Percentiles rank a stretch among this genome's conserved stretches.
Conservation (phyloP, 2,888 invertebrate species). For the Microchrysa polita region DNA sequence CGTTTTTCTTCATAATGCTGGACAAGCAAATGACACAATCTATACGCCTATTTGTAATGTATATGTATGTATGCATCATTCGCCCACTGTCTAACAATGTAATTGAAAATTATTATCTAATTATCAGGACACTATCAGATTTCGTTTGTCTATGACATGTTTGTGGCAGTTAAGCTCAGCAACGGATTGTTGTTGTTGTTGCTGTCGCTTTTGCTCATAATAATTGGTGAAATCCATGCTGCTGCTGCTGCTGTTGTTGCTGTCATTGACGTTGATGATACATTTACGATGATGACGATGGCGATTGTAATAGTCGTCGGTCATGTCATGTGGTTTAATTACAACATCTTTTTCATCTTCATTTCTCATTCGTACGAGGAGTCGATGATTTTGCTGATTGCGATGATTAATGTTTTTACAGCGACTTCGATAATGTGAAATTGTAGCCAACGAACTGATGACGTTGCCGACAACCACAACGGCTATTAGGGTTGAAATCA, state of each 20-base stretch:
- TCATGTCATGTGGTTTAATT: constrained; percentile 35
- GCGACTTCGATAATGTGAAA: constrained; percentile 21
- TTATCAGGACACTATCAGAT: constrained; percentile 14
- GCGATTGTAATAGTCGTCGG: not conserved
- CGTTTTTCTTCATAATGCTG: constrained; percentile 3
- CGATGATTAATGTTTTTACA: constrained; percentile 49
- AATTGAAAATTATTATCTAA: not conserved
- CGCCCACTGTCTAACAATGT: not conserved
- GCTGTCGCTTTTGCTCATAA: no score
- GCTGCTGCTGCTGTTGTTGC: not conserved
- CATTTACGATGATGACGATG: constrained; percentile 7
- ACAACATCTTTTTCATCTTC: constrained; percentile 12
- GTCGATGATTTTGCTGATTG: constrained; percentile 48
- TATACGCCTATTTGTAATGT: no score
- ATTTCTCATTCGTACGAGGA: constrained; percentile 40
- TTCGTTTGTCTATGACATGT: constrained; percentile 26
- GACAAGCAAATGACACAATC: not conserved
- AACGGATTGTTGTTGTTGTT: constrained; percentile 3
- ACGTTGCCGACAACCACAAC: constrained; percentile 20
- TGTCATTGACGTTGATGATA: not conserved
- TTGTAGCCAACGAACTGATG: constrained; percentile 8
- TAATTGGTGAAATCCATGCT: not conserved
- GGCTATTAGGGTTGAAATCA: constrained; percentile 15
- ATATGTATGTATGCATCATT: no score
- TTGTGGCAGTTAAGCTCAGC: constrained; percentile 6